These are phyloP conservation scores for Forbesichthys papilliferus DNA, from an alignment of 2,113 vertebrate species.

Conservation along the genomic window DNA sequence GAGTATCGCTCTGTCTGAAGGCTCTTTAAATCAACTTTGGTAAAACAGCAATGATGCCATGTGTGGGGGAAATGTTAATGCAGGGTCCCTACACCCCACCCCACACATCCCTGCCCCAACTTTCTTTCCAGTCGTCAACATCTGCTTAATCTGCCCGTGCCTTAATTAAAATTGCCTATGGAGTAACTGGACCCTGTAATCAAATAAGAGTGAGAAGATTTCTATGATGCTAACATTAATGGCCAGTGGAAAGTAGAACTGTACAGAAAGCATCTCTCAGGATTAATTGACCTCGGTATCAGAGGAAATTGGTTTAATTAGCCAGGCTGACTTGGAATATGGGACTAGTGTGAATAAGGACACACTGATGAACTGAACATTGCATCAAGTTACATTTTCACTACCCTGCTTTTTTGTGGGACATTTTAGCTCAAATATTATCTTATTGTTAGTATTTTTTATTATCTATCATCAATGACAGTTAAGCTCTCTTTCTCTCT, in stretches of 20 bases:
- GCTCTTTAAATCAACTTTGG: constrained; percentile 87
- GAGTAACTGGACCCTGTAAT: constrained; percentile 90
- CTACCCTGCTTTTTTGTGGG: no score
- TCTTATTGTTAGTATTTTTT: no score
- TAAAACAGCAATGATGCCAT: constrained; percentile 82
- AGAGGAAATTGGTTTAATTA: constrained; percentile 65
- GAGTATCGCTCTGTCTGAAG: constrained; percentile 83
- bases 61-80: constrained; percentile 52
- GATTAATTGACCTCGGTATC: constrained; percentile 93
- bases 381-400: no score
- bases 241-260: constrained; percentile 86
- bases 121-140: constrained; percentile 73
- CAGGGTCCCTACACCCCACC: not conserved
- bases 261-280: constrained; percentile 87
- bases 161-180: constrained; percentile 88
- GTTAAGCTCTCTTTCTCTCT: not conserved
- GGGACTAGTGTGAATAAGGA: no score
- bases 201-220: constrained; percentile 83
- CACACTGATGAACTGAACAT: no score
- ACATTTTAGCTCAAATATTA: no score
- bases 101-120: not conserved
- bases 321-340: not conserved
- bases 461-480: no score
- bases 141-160: constrained; percentile 84
- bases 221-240: constrained; percentile 77